phyloP scores from a whole-genome alignment of 1,140 invertebrate genomes.

The Octopus sinensis region DNA sequence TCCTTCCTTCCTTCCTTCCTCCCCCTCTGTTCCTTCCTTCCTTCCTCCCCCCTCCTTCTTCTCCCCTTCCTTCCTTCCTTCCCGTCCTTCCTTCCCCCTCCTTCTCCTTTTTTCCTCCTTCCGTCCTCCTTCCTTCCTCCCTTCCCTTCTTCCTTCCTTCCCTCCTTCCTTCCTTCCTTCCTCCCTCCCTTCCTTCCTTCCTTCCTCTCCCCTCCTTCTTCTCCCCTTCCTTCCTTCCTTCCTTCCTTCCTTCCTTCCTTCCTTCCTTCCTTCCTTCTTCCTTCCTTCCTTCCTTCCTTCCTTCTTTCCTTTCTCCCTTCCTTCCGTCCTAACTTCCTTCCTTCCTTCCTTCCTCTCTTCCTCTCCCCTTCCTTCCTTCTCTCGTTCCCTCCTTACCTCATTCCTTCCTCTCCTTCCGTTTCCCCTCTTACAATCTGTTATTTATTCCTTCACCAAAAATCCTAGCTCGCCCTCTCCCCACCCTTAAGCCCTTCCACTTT shows the following conservation, averaged over 20 bases:
- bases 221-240: not conserved
- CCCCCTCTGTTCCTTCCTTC: not conserved
- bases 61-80: not conserved
- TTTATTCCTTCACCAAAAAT: no score
- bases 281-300: not conserved
- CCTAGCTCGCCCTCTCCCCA: no score
- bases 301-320: not conserved
- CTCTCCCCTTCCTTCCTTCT: not conserved
- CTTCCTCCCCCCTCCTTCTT: not conserved
- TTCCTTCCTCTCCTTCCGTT: not conserved
- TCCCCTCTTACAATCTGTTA: no score
- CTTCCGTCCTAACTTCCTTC: not conserved
- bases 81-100: not conserved
- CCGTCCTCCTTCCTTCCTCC: not conserved
- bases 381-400: not conserved
- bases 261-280: not conserved
- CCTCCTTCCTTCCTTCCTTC: not conserved
- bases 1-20: not conserved
- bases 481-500: no score
- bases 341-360: not conserved
- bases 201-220: not conserved
- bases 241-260: not conserved
- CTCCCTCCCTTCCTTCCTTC: not conserved
- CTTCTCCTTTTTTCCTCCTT: not conserved
- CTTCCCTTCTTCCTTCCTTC: not conserved